phyloP scores from a whole-genome alignment of 2,797 vertebrate genomes.

The Crypturellus tataupa region DNA sequence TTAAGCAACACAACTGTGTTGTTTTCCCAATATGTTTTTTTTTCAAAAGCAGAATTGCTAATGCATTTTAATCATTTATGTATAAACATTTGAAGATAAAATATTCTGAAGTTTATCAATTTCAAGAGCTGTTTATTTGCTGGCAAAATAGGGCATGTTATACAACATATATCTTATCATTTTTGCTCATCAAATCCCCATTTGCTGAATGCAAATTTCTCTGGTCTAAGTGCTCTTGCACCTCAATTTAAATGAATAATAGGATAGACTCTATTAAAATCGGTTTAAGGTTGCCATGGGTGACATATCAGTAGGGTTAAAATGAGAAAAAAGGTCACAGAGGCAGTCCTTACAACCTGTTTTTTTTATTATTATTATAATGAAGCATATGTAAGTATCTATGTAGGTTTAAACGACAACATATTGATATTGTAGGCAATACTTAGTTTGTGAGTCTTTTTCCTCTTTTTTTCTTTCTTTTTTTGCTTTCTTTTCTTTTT shows the following conservation, averaged over 20 bases:
- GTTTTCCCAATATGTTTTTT: constrained; percentile 87
- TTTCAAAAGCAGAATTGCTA: constrained; percentile 88
- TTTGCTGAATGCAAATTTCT: constrained; percentile 90
- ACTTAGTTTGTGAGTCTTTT: constrained; percentile 73
- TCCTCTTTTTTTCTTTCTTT: constrained; percentile 24
- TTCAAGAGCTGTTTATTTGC: constrained; percentile 90
- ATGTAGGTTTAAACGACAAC: constrained; percentile 79
- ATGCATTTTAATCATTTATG: constrained; percentile 91
- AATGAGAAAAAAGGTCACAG: constrained; percentile 88
- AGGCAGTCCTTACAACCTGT: constrained; percentile 85
- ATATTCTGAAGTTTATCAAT: constrained; percentile 91
- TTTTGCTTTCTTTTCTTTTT: not conserved
- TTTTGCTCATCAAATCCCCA: constrained; percentile 90
- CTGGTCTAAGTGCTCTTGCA: constrained; percentile 89
- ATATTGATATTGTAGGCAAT: constrained; percentile 81
- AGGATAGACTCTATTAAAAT: constrained; percentile 89
- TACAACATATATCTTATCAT: constrained; percentile 91
- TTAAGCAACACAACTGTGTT: constrained; percentile 90
- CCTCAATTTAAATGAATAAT: constrained; percentile 91
- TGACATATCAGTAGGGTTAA: constrained; percentile 89
- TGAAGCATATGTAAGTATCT: constrained; percentile 82
- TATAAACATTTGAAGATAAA: constrained; percentile 89
- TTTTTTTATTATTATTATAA: constrained; percentile 83
- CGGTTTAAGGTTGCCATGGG: constrained; percentile 89
- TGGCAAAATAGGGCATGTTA: constrained; percentile 89